Percentiles rank a stretch among this genome's conserved stretches.
Evolutionary conservation across 2,888 invertebrate species (phyloP).

Genomic region (Cyaniris semiargus): DNA sequence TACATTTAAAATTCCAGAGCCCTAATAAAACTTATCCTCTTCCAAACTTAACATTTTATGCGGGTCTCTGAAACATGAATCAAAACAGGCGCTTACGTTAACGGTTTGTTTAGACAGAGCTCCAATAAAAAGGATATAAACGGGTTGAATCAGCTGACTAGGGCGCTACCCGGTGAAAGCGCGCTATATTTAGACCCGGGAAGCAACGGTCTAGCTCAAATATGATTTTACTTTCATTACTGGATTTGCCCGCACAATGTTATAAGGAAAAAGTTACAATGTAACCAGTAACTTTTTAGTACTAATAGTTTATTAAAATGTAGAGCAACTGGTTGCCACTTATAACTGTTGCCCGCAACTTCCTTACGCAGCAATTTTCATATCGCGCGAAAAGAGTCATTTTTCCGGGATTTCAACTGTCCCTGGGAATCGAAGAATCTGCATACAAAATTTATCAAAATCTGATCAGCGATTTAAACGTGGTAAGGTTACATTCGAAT

Average conservation of each 20-base stretch:
- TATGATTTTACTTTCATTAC: constrained; percentile 24
- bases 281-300: neutral
- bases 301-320: neutral
- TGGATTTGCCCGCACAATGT: neutral
- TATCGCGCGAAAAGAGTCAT: neutral
- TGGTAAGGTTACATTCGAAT: too few relatives aligned
- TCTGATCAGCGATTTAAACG: too few relatives aligned
- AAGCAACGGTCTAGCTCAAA: constrained; percentile 34
- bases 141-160: constrained; percentile 57
- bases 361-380: neutral
- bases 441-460: too few relatives aligned
- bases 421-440: neutral
- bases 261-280: neutral
- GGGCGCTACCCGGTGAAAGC: constrained; percentile 56
- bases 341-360: neutral
- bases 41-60: neutral
- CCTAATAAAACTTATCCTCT: neutral
- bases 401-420: neutral
- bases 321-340: neutral
- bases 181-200: constrained; percentile 53
- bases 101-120: constrained; percentile 35
- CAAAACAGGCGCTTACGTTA: constrained; percentile 28
- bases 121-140: constrained; percentile 41
- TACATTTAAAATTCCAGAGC: neutral
- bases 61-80: neutral